Evolutionary conservation across 2,888 invertebrate species (phyloP), one percentile per base, ranked within the genome.

Genomic region (Leistus spinibarbis): DNA sequence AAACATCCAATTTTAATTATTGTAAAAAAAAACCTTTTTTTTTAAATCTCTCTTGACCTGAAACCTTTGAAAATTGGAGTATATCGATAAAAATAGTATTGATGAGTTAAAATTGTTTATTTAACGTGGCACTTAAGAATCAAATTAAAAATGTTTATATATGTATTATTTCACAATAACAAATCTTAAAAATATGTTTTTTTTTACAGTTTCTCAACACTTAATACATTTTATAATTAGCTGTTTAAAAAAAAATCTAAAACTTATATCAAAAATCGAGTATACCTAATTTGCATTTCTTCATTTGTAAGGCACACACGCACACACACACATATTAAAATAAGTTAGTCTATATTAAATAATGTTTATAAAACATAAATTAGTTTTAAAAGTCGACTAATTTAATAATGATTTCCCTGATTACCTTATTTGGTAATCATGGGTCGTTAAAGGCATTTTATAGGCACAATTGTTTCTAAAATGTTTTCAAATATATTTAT

Each of bases 321-420:
- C n/a, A 73, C 73, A 72, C 72, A 67, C 57, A 66, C 53, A 67
- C 40, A 73, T 67, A 57, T 57, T 19, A 57, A 57, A 57, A 67
- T 73, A 73, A 73, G 67, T 73, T 73, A 73, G 73, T 73, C 67
- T 73, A 73, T 67, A 73, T 67, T 73, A 73, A 66, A 67, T 67
- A 66, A 73, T 73, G 73, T 67, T 73, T 73, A 73, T 73, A 73
- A 73, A 73, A 73, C 67, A 73, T 73, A 73, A 67, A 73, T 73
- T 73, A 67, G 40, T 40, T 73, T 67, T 67, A 64, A 73, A 71
- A 67, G 17, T 66, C 62, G 54, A 67, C 60, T 62, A 57, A 66
- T 72, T 67, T 67, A 62, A 40, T 20, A 71, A 71, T 71, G 71
- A 73, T 64, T 7, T 40, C 40, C 40, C 40, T 5, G 10, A 40